Conservation (phyloP, 2,888 invertebrate species). For the Sarcophaga rosellei region DNA sequence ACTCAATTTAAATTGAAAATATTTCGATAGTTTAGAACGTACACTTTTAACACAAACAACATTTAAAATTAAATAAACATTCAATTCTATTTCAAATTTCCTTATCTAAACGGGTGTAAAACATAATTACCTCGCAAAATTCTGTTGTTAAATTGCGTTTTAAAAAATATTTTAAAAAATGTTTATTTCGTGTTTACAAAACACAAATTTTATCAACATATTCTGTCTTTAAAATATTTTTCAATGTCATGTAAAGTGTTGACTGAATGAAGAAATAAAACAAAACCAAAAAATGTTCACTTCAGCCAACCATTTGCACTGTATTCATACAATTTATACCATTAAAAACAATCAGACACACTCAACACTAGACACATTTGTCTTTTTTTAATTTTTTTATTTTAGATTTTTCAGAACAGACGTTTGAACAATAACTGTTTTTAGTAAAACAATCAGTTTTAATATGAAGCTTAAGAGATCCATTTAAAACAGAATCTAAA, state of each 20-base stretch:
- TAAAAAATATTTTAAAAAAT: background rate
- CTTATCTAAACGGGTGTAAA: too few relatives aligned
- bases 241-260: slow-evolving; percentile 14
- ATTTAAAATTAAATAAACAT: too few relatives aligned
- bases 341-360: slow-evolving; percentile 13
- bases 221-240: background rate
- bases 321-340: slow-evolving; percentile 18
- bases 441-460: slow-evolving; percentile 27
- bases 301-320: slow-evolving; percentile 34
- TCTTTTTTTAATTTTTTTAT: background rate
- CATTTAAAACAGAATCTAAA: slow-evolving; percentile 21
- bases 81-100: too few relatives aligned
- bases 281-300: slow-evolving; percentile 6
- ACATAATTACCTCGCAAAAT: too few relatives aligned
- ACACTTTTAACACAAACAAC: too few relatives aligned
- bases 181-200: background rate
- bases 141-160: too few relatives aligned
- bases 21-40: too few relatives aligned
- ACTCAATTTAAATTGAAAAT: too few relatives aligned
- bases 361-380: slow-evolving; percentile 3
- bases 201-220: background rate
- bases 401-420: background rate
- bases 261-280: slow-evolving; percentile 6
- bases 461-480: slow-evolving; percentile 10
- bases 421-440: slow-evolving; percentile 38